Percentiles rank a stretch among this genome's conserved stretches.
Evolutionary conservation across 2,888 invertebrate genomes (phyloP).

Genomic region (Melanostoma scalare): DNA sequence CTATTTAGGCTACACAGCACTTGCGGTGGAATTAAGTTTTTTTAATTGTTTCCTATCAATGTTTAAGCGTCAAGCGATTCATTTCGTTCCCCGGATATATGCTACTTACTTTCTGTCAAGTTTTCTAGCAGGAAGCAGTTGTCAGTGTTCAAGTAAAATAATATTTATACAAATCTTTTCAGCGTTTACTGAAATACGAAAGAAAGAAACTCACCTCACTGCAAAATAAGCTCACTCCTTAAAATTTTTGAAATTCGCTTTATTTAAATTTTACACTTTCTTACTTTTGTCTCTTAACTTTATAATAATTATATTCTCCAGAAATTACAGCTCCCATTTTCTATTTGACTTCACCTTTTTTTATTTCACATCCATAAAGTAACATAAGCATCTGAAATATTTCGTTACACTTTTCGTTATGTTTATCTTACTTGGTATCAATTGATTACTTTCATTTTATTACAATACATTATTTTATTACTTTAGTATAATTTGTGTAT

Average conservation of each 20-base stretch:
- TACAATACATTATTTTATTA: conserved; percentile 32
- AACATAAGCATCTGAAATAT: conserved; percentile 12
- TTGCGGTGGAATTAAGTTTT: too few relatives aligned
- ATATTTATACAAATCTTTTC: too few relatives aligned
- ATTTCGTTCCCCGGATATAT: too few relatives aligned
- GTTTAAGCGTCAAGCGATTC: too few relatives aligned
- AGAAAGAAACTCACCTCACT: too few relatives aligned
- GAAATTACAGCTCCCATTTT: conserved; percentile 14
- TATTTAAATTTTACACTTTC: conserved; percentile 43
- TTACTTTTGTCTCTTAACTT: conserved; percentile 2
- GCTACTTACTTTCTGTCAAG: too few relatives aligned
- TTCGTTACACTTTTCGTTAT: not conserved
- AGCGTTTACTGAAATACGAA: too few relatives aligned
- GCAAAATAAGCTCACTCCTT: too few relatives aligned
- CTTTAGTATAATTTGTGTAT: conserved; percentile 43
- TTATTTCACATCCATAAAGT: conserved; percentile 32
- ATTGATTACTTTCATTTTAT: conserved; percentile 44
- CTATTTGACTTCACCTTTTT: conserved; percentile 7
- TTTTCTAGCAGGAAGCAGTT: too few relatives aligned
- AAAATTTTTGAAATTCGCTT: conserved; percentile 18
- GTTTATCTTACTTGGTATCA: conserved; percentile 12
- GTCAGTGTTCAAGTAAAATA: too few relatives aligned
- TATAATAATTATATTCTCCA: conserved; percentile 25
- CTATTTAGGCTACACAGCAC: too few relatives aligned
- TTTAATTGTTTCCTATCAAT: too few relatives aligned